Base-by-base conservation (phyloP, 2,888 invertebrate species). In the Emmelina monodactyla region DNA sequence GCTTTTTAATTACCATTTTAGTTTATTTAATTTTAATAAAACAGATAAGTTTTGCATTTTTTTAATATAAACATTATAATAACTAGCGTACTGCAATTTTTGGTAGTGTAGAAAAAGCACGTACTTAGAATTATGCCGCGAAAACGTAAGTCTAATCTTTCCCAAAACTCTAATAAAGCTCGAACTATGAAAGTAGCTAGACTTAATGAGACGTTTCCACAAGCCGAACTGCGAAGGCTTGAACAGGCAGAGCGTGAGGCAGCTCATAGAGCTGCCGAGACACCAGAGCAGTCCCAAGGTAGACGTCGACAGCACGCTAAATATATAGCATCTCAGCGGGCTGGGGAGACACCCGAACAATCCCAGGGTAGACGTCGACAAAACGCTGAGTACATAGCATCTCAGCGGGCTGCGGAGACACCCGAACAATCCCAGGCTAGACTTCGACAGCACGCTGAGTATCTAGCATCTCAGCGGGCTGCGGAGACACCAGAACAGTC, bases 261-360 rank as follows among this genome's bases (percentile, higher is more conserved):
- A 28, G 35, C 39, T 31, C 32, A 37, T 1, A 31, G 42, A 41
- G 40, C 46, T 38, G 35, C 44, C 37, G 37, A 43, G 40, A 42
- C 40, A 39, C 36, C 41, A 28, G 44, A 44, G 31, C 39, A 44
- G 38, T 39, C 43, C 30, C 40, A 43, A 34, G 43, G 28, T 42
- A 28, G 47, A 33, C 45, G 42, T 41, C 37, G 32, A 45, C 42
- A 43, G 39, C 34, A 47, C 35, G 44, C 44, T 38, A 39, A 40
- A 28, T 41, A 42, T 45, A 33, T 47, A 28, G 45, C 45, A 39
- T 41, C 40, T 43, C 43, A 40, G 32, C 41, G 42, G 31, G 42
- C 43, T 41, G 32, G 33, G 22, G 45, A 45, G 38, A 45, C 43
- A 39, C 37, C 43, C 3, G 19, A 9, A 19, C 5, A 19, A 19